Evolutionary conservation across 2,113 vertebrate species (phyloP), one percentile per base, ranked within the genome.

Genomic region (Empidonax alnorum): DNA sequence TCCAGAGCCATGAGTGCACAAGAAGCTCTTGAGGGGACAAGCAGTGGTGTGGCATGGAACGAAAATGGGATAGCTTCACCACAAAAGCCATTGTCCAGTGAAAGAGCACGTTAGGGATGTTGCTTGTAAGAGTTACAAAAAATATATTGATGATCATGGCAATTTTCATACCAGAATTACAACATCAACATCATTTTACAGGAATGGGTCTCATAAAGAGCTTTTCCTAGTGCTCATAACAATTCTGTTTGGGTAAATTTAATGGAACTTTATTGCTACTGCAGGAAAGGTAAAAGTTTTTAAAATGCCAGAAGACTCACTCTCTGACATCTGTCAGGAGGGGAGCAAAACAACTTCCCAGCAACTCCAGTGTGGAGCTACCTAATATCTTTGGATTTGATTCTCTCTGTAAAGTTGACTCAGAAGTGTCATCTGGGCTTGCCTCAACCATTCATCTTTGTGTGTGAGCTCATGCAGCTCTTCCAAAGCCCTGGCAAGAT

Each of bases 371-470:
- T 11, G 39, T 75, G 65, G 55, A 77, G 18, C 39, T 93, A 91
- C 63, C 42, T 79, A 49, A 12, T 78, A 33, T 44, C 47, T 63
- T 86, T 90, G 35, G 55, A 56, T 67, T 73, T 77, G 52, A 74
- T 85, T 95, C 27, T n/a, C 44, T 65, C 47, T 56, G 20, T 90
- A 30, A 85, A 78, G 79, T 88, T 77, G 46, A 77, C 42, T 88
- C 55, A 69, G 75, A 84, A 86, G 18, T 77, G 59, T 90, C 72
- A 72, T 81, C 65, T 8, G 9, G 79, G 83, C 55, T 90, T 94
- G 68, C 65, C 30, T 95, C 68, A 90, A 50, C 50, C 19, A 77
- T 93, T 95, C 41, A 44, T 95, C 83, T 84, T 94, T 81, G 24
- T 74, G 42, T 81, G 63, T 86, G 86, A 90, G 61, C 50, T 93